Base-by-base conservation (phyloP, 2,113 vertebrate species). In the Merops nubicus region DNA sequence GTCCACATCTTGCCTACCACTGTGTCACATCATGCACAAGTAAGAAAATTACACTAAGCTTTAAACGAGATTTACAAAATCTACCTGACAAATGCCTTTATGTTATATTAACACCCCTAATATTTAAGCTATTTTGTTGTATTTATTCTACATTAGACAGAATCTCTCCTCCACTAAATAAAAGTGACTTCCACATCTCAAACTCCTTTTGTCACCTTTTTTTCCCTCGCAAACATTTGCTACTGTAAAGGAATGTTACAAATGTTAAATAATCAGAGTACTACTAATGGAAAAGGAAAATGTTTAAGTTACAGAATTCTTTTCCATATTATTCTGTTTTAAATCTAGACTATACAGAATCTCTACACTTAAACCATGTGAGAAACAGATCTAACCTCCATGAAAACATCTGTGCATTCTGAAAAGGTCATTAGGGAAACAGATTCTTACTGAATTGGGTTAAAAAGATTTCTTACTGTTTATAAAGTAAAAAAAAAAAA, bases 401-500 rank as follows among this genome's bases (percentile, higher is more conserved):
- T 28, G 34, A 81, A 76, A 67, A 57, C 23, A 93, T 13, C 42
- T 79, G 33, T 2, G 1, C 33, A 82, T 60, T 22, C 40, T 43
- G 56, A 69, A 97, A 96, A 23, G 21, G 25, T 26, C 47, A 77
- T 34, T 80, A 75, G 33, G 25, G 15, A 97, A 97, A 93, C 23
- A 12, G 29, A 72, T 86, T 77, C 25, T 69, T 31, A 77, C 14
- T 17, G 22, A 36, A 85, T 38, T 31, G 76, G 88, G 42, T 31
- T 83, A 38, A 83, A 82, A 93, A 96, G 62, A 93, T 12, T 84
- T 80, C 40, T 94, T 82, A 59, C 11, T 47, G 82, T 70, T 95
- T 94, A 45, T 93, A 15, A 70, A 83, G n/a, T 63, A 12, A 69
- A 93, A 67, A n/a, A 12, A 69, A 93, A 67, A n/a, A n/a, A n/a